Evolutionary conservation across 23 tunicate species (phyloP).

Genomic region (Ciona savignyi): DNA sequence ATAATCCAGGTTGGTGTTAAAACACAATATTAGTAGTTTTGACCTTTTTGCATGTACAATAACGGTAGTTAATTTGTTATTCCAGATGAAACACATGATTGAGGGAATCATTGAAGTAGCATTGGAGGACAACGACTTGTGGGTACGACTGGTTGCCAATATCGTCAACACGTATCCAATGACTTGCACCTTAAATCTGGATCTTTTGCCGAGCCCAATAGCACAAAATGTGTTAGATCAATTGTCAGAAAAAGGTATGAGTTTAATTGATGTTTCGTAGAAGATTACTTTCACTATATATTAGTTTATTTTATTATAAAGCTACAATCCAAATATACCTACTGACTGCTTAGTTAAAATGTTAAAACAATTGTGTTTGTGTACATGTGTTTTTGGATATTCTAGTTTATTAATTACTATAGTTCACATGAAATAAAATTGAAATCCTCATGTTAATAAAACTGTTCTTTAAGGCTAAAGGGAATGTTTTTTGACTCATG

Average conservation of each 20-base stretch:
- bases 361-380: too few relatives aligned
- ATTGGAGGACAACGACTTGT: constrained; percentile 66
- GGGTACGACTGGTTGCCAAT: constrained; percentile 80
- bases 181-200: constrained; percentile 47
- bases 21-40: too few relatives aligned
- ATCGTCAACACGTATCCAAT: constrained; percentile 77
- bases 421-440: too few relatives aligned
- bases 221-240: constrained; percentile 79
- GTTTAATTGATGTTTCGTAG: background rate
- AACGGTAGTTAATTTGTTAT: background rate
- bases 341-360: too few relatives aligned
- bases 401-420: too few relatives aligned
- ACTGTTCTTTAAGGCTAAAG: too few relatives aligned
- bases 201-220: constrained; percentile 48
- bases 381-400: too few relatives aligned
- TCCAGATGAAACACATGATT: constrained; percentile 85
- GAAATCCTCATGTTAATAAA: too few relatives aligned
- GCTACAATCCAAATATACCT: background rate
- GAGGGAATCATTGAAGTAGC: constrained; percentile 79
- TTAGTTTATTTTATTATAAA: background rate
- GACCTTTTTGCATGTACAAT: too few relatives aligned
- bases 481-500: too few relatives aligned
- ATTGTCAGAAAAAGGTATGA: constrained; percentile 58
- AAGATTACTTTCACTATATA: background rate
- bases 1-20: too few relatives aligned